Base-by-base conservation (phyloP, 2,888 invertebrate genomes). In the Muschampia plurimacula region DNA sequence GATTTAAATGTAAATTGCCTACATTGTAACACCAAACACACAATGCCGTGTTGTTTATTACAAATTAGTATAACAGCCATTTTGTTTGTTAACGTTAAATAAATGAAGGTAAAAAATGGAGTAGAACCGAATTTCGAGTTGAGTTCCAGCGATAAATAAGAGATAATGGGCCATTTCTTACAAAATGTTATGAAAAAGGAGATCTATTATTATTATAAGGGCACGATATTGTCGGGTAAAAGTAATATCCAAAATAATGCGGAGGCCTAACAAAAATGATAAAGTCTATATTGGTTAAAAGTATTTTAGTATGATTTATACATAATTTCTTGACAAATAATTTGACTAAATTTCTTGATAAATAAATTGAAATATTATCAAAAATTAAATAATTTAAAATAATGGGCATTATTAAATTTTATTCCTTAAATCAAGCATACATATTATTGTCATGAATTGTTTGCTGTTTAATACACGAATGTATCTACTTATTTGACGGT, bases 131-230 rank as follows among this genome's bases (percentile, higher is more conserved):
- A 66, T 66, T 66, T 71, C 49, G 60, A 66, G 22, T 22, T 78
- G 84, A 88, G 82, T 86, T 82, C 80, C 79, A 82, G 85, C 84
- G 78, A 89, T 89, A 89, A 89, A 89, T 89, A 88, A 84, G 76
- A 82, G 80, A 85, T 87, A 89, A 89, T 89, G 87, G 88, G 78
- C 89, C 85, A 89, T 89, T 89, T 80, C 86, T 87, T 80, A 79
- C 81, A 86, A 88, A 88, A 86, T 88, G 84, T 86, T 85, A 87
- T 83, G 85, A 85, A 84, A 85, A 81, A 87, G 86, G 84, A 85
- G 83, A 84, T 83, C 82, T 80, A 83, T 83, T 80, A 83, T 84
- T 83, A 84, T 69, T 41, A 69, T 79, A 79, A 76, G 77, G 74
- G 69, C 75, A 75, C 76, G 73, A 79, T 80, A 82, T 83, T 80